Evolutionary conservation across 2,888 invertebrate genomes (phyloP), one percentile per base, ranked within the genome.

Genomic region (Anthophora plumipes): DNA sequence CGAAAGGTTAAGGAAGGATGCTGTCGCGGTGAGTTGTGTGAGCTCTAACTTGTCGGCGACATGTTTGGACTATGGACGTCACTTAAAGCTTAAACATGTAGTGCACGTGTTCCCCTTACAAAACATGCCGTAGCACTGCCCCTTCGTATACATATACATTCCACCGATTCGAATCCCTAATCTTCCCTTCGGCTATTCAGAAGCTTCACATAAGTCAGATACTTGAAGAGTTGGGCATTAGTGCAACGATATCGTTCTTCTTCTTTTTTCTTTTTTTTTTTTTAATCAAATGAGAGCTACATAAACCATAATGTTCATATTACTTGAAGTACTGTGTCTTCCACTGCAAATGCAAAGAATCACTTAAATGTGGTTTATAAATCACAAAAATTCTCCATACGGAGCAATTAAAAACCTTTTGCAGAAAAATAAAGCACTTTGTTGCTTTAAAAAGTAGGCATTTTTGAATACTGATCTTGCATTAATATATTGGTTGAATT

Each of bases 31-130:
- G 59, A 82, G 52, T 61, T 54, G 76, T 67, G 52, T 57, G 25
- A 39, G 64, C 50, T 46, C 55, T 67, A 66, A 82, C 67, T 77
- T 63, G 77, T 63, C 63, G 52, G 41, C 55, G 59, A 83, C 57
- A 69, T 84, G 84, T 85, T 85, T 88, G 84, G 85, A 82, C 75
- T 85, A 72, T 73, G 64, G 31, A 48, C 55, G 77, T 78, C 80
- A 76, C 74, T 80, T 70, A 69, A 67, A 82, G 77, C 60, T 85
- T 82, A 84, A 87, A 85, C 81, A 80, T 73, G 76, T 52, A 76
- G 66, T 72, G 76, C 87, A 85, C 82, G 84, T 88, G 88, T 82
- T 57, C 76, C 66, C 59, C 43, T 69, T 77, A 73, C 68, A 73
- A 82, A 69, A 41, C 76, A 76, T 25, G 61, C 57, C 81, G 52